Evolutionary conservation across 2,888 invertebrate species (phyloP).

Genomic region (Cecidostiba fungosa): DNA sequence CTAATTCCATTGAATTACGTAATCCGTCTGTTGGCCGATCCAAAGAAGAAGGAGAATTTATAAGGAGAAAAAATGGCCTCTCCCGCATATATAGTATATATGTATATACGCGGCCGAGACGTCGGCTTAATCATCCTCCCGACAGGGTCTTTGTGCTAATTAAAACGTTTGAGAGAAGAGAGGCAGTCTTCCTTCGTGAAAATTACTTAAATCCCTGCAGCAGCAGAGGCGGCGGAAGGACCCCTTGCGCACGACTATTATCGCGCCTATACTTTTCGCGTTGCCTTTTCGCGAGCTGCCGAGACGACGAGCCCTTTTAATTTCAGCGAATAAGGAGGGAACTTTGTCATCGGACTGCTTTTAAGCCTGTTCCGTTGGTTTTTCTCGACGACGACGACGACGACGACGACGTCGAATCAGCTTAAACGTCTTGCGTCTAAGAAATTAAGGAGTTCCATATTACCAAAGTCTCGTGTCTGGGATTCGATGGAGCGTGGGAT

Average conservation of each 20-base stretch:
- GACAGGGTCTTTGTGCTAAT: conserved; percentile 66
- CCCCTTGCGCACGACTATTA: conserved; percentile 35
- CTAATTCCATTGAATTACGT: conserved; percentile 58
- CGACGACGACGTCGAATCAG: neutral
- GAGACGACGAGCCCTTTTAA: conserved; percentile 34
- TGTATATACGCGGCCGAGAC: conserved; percentile 9
- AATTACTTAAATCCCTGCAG: conserved; percentile 56
- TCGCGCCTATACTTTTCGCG: conserved; percentile 50
- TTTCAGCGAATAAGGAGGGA: neutral
- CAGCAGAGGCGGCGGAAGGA: conserved; percentile 11
- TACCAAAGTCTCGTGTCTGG: neutral
- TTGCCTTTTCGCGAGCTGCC: neutral
- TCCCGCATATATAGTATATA: neutral
- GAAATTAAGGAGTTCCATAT: conserved; percentile 7
- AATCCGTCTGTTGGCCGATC: conserved; percentile 50
- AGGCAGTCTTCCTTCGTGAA: conserved; percentile 17
- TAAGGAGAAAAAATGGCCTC: conserved; percentile 34
- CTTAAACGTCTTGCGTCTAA: neutral
- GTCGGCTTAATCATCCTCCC: conserved; percentile 65
- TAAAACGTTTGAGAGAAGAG: conserved; percentile 68
- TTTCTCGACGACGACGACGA: neutral
- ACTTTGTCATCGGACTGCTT: conserved; percentile 32
- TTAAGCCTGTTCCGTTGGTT: conserved; percentile 8
- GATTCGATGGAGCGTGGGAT: conserved; percentile 52
- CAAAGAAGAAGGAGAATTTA: conserved; percentile 15